phyloP scores from a whole-genome alignment of 2,797 vertebrate species.

The Poecilia velifera region DNA sequence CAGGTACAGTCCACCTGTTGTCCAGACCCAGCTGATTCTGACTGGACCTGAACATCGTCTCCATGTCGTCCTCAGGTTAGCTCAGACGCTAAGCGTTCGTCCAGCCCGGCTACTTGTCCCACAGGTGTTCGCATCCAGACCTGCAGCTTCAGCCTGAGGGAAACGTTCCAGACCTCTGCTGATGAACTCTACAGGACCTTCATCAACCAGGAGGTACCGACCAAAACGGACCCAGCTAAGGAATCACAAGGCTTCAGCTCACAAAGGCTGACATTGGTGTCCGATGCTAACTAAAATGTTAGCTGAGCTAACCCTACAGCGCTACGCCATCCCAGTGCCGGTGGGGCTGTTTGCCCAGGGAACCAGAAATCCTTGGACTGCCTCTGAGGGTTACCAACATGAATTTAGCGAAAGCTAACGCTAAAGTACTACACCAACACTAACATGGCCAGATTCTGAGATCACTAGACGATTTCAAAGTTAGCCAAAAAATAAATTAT shows the following conservation, averaged over 20 bases:
- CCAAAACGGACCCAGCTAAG: neutral
- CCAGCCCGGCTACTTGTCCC: slow-evolving; percentile 37
- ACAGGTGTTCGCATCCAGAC: slow-evolving; percentile 89
- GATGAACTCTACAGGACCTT: slow-evolving; percentile 92
- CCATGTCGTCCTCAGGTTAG: slow-evolving; percentile 62
- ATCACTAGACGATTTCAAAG: too few relatives aligned
- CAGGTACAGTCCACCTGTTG: slow-evolving; percentile 71
- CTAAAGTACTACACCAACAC: too few relatives aligned
- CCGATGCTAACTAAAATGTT: too few relatives aligned
- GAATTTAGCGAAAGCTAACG: too few relatives aligned
- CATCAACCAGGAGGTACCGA: slow-evolving; percentile 86
- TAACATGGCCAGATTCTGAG: too few relatives aligned
- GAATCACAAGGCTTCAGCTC: neutral
- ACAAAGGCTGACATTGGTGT: too few relatives aligned
- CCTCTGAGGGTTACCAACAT: too few relatives aligned
- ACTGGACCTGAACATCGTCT: neutral
- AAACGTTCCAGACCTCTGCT: slow-evolving; percentile 88
- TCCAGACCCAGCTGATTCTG: neutral
- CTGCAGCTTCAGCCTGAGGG: slow-evolving; percentile 86
- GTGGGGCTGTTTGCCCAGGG: too few relatives aligned
- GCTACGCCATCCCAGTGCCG: too few relatives aligned
- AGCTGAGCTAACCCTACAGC: too few relatives aligned
- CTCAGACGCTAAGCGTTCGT: slow-evolving; percentile 52
- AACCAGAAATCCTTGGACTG: too few relatives aligned
- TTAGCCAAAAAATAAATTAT: too few relatives aligned